Percentiles rank a stretch among this genome's conserved stretches.
These are phyloP conservation scores for Caerostris extrusa DNA, from an alignment of 1,140 invertebrate genomes.

Conservation along the genomic window DNA sequence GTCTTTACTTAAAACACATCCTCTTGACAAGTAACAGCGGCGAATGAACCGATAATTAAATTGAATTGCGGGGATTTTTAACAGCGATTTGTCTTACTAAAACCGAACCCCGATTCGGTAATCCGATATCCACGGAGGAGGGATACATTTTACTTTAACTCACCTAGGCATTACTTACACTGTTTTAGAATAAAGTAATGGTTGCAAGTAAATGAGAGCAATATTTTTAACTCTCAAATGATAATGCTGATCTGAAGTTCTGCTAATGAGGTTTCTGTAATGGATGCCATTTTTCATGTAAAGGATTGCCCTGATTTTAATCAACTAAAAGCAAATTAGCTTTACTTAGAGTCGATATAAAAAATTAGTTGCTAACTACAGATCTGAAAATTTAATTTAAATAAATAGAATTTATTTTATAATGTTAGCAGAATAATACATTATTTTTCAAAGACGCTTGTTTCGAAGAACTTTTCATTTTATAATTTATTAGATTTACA, in stretches of 20 bases:
- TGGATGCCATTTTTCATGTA: slow-evolving; percentile 6
- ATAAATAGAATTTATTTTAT: no score
- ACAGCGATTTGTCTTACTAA: slow-evolving; percentile 75
- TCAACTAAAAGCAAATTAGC: not conserved
- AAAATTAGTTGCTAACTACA: not conserved
- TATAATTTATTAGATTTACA: no score
- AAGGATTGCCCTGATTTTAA: not conserved
- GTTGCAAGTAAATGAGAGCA: slow-evolving; percentile 42
- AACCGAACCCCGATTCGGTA: not conserved
- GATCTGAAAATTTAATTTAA: not conserved
- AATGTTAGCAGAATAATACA: no score
- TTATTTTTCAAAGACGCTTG: no score
- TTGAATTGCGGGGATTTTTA: slow-evolving; percentile 73
- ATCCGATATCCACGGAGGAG: not conserved
- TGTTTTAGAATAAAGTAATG: slow-evolving; percentile 49
- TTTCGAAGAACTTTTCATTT: no score
- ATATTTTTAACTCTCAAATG: slow-evolving; percentile 63
- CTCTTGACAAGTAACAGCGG: slow-evolving; percentile 69
- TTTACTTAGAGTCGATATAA: not conserved
- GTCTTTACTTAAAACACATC: slow-evolving; percentile 68
- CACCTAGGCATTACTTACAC: not conserved
- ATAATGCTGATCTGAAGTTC: slow-evolving; percentile 44
- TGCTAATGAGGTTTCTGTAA: slow-evolving; percentile 40
- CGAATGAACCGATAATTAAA: slow-evolving; percentile 71
- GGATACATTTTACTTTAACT: slow-evolving; percentile 49